Evolutionary conservation across 2,888 invertebrate genomes (phyloP), one percentile per base, ranked within the genome.

Genomic region (Tipula vernalis): DNA sequence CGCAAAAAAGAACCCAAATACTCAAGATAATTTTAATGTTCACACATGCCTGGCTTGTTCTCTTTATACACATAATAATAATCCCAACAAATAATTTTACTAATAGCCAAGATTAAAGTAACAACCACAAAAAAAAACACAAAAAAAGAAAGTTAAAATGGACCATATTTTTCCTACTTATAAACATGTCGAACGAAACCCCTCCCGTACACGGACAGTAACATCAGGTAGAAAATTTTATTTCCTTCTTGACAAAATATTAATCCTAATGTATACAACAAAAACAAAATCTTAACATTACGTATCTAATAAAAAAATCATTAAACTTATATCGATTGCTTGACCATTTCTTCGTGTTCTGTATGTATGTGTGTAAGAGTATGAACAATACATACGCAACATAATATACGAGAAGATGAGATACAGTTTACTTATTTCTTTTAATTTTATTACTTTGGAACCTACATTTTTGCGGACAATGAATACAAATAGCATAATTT

Each of bases 71-170:
- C 28, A 28, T 28, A 28, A 28, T 28, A 28, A 28, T 71, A 71
- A 71, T 71, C 71, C 71, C 28, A 71, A 71, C 71, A 71, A 71
- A 71, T 71, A 71, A 71, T 71, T 71, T 71, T 71, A 71, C 71
- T 71, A 71, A 71, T 71, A 71, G 71, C 71, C 71, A 71, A 71
- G 71, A 71, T 71, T 71, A 71, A 71, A 71, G 71, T 71, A 71
- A 71, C 71, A 71, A 71, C 71, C 51, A 15, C 51, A 57, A 51
- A 6, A 57, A 15, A n/a, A 57, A 57, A 57, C 5, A 51, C n/a
- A 51, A 18, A 47, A 47, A 47, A 47, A 47, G 10, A 18, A 71
- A n/a, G 51, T 71, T 18, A 18, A 47, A 57, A 18, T 71, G 71
- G 28, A 71, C 71, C 71, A 71, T 71, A 71, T 71, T 71, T 71